phyloP scores from a whole-genome alignment of 2,797 vertebrate genomes.

The Gambusia yucatana region DNA sequence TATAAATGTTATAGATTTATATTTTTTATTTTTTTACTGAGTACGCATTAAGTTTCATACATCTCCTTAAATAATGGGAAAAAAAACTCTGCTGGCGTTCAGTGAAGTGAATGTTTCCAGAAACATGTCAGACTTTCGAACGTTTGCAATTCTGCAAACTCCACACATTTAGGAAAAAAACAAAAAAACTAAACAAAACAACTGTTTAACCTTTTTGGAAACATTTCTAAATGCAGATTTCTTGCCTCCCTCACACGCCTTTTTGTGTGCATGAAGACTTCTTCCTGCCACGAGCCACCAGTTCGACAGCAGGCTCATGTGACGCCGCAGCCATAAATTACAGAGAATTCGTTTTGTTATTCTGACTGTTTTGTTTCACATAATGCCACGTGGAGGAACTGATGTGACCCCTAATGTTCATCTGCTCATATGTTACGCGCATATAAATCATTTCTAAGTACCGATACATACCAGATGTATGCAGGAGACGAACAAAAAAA shows the following conservation, averaged over 20 bases:
- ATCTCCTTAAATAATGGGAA: slow-evolving; percentile 6
- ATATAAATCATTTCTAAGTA: neutral
- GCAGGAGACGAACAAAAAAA: neutral
- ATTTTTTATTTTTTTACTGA: no score
- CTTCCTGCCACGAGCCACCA: neutral
- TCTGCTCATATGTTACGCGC: neutral
- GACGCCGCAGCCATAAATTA: neutral
- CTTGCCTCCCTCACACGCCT: neutral
- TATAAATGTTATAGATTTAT: no score
- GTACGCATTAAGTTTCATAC: slow-evolving; percentile 9
- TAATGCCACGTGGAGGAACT: neutral
- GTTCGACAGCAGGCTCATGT: neutral
- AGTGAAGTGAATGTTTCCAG: slow-evolving; percentile 8
- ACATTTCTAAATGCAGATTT: neutral
- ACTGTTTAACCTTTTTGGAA: neutral
- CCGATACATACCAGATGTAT: neutral
- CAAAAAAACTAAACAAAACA: no score
- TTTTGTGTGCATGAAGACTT: neutral
- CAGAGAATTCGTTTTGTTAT: neutral
- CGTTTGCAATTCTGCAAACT: neutral
- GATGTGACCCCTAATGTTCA: neutral
- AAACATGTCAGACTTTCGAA: slow-evolving; percentile 8
- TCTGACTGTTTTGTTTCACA: neutral
- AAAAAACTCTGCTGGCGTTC: neutral
- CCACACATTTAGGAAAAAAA: neutral